Evolutionary conservation across 2,113 vertebrate species (phyloP).

Genomic region (Strix uralensis): DNA sequence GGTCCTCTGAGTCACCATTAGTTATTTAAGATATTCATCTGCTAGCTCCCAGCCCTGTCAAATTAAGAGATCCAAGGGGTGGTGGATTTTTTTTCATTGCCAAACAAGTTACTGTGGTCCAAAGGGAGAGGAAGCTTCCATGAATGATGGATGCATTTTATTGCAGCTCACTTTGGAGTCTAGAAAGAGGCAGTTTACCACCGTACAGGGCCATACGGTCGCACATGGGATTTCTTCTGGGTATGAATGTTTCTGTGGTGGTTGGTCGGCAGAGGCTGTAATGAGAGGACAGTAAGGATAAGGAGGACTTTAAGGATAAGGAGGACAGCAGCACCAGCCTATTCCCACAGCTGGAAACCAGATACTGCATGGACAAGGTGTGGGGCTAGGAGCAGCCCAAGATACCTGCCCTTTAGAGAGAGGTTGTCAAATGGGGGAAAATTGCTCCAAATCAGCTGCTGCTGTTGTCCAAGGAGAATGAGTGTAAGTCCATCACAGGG

Average conservation of each 20-base stretch:
- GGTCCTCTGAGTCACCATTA: slow-evolving; percentile 56
- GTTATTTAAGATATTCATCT: slow-evolving; percentile 55
- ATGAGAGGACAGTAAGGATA: background rate
- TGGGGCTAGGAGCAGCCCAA: background rate
- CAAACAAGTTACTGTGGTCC: background rate
- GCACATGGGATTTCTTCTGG: background rate
- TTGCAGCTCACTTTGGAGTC: background rate
- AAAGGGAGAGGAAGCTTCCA: background rate
- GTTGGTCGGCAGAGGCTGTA: background rate
- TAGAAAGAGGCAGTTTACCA: background rate
- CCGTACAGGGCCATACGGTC: background rate
- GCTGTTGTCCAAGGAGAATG: background rate
- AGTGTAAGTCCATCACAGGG: fast-evolving
- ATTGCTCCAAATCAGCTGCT: background rate
- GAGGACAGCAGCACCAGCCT: background rate
- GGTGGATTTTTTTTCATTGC: background rate
- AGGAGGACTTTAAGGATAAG: background rate
- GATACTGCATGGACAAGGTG: background rate
- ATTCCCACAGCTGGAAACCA: background rate
- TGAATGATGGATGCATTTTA: background rate
- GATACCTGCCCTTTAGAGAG: background rate
- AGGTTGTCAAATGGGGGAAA: background rate
- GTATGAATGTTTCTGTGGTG: background rate
- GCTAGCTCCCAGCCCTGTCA: slow-evolving; percentile 15
- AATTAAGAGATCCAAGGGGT: slow-evolving; percentile 9